Percentiles rank a stretch among this genome's conserved stretches.
These are phyloP conservation scores for Gymnoscelis rufifasciata DNA, from an alignment of 2,888 invertebrate species.

Conservation along the genomic window DNA sequence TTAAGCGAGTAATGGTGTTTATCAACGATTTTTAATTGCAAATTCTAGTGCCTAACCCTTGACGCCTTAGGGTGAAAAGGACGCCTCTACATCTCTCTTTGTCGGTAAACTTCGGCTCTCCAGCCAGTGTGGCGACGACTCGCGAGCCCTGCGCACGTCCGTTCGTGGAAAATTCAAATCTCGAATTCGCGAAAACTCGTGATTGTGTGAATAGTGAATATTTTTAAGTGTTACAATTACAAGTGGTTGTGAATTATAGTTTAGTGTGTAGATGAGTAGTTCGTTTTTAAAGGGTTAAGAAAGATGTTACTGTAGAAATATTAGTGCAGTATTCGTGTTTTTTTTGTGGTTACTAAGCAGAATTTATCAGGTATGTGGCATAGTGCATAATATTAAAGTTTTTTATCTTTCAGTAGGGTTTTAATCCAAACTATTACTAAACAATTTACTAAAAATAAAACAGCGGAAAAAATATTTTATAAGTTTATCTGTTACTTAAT, in stretches of 20 bases:
- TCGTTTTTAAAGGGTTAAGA: not conserved
- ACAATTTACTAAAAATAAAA: too few relatives aligned
- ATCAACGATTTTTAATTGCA: slow-evolving; percentile 50
- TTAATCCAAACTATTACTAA: too few relatives aligned
- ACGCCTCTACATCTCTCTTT: slow-evolving; percentile 21
- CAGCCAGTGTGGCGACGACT: slow-evolving; percentile 40
- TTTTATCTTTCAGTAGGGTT: too few relatives aligned
- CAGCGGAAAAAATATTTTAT: too few relatives aligned
- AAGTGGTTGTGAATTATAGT: slow-evolving; percentile 41
- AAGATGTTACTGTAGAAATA: not conserved
- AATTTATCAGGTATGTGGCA: not conserved
- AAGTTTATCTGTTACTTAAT: too few relatives aligned
- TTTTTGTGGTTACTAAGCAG: not conserved
- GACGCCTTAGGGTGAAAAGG: slow-evolving; percentile 35
- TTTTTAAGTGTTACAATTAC: slow-evolving; percentile 15
- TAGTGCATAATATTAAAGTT: too few relatives aligned
- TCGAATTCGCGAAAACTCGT: slow-evolving; percentile 30
- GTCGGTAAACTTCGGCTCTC: slow-evolving; percentile 35
- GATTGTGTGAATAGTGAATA: slow-evolving; percentile 31
- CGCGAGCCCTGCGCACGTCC: slow-evolving; percentile 32
- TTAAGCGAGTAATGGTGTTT: slow-evolving; percentile 36
- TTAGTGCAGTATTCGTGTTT: slow-evolving; percentile 2
- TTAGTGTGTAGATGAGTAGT: slow-evolving; percentile 9
- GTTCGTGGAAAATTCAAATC: slow-evolving; percentile 19
- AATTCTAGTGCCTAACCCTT: slow-evolving; percentile 37